Evolutionary conservation across 2,797 vertebrate species (phyloP).

Genomic region (Coilia nasus): DNA sequence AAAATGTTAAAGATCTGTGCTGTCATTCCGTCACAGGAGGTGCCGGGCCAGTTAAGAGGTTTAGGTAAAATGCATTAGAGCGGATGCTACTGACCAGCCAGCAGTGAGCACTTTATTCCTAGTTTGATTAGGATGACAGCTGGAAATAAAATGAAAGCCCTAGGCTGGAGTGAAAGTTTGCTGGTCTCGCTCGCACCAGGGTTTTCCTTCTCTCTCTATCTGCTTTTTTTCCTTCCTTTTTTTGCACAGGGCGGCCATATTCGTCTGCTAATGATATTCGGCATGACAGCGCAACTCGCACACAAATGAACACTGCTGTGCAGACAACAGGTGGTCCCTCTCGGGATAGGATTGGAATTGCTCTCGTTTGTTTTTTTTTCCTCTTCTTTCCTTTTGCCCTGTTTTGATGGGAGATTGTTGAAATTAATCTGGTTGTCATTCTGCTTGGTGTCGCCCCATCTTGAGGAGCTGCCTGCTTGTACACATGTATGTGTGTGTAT

Average conservation of each 20-base stretch:
- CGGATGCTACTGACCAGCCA: not conserved
- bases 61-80: not conserved
- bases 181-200: not conserved
- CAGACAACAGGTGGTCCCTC: conserved; percentile 47
- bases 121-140: conserved; percentile 13
- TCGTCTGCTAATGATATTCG: conserved; percentile 43
- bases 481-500: not conserved
- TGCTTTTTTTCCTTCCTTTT: conserved; percentile 20
- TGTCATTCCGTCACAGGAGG: not conserved
- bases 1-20: not conserved
- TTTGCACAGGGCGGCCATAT: conserved; percentile 37
- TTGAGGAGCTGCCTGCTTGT: not conserved
- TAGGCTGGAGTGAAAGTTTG: conserved; percentile 8
- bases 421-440: conserved; percentile 47
- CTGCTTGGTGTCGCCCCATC: not conserved
- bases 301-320: conserved; percentile 47
- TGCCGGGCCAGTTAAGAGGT: not conserved
- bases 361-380: conserved; percentile 33
- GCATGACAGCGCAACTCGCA: conserved; percentile 40
- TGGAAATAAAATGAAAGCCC: conserved; percentile 13
- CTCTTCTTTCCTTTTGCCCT: conserved; percentile 10
- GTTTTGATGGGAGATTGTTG: conserved; percentile 51
- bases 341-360: conserved; percentile 45
- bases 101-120: not conserved
- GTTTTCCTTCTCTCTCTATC: conserved; percentile 4